These are phyloP conservation scores for Ptychochromis oligacanthus DNA, from an alignment of 2,113 vertebrate genomes.

Conservation along the genomic window DNA sequence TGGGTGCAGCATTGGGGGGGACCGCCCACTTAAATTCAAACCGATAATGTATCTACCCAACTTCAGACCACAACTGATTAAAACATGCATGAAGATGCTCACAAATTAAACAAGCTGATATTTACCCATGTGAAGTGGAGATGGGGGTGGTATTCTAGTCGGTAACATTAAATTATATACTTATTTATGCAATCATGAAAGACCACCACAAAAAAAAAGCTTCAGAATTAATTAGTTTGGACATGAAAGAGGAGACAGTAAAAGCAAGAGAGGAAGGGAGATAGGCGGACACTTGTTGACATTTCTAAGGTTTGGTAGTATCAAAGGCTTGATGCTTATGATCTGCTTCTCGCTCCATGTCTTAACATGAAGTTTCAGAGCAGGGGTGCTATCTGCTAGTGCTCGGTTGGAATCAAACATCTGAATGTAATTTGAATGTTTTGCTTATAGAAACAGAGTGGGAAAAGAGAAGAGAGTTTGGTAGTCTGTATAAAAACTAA, in stretches of 20 bases:
- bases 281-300: constrained; percentile 64
- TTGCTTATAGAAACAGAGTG: neutral
- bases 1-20: too few species aligned
- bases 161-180: constrained; percentile 34
- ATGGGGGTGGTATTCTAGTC: neutral
- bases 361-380: constrained; percentile 39
- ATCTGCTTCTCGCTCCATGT: constrained; percentile 34
- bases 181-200: constrained; percentile 56
- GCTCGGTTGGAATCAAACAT: constrained; percentile 23
- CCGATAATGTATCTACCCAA: neutral
- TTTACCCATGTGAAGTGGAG: constrained; percentile 28
- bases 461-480: neutral
- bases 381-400: constrained; percentile 13
- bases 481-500: neutral
- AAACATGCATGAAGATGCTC: constrained; percentile 20
- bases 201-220: constrained; percentile 34
- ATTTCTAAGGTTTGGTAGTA: constrained; percentile 55
- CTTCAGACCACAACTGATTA: neutral
- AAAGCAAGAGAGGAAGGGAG: constrained; percentile 28
- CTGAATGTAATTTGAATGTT: constrained; percentile 16
- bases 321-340: constrained; percentile 58
- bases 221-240: constrained; percentile 54
- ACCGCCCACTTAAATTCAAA: neutral
- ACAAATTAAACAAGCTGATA: constrained; percentile 42
- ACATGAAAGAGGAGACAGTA: constrained; percentile 47